Evolutionary conservation across 2,113 vertebrate genomes (phyloP), one percentile per base, ranked within the genome.

Genomic region (Leuciscus idus): DNA sequence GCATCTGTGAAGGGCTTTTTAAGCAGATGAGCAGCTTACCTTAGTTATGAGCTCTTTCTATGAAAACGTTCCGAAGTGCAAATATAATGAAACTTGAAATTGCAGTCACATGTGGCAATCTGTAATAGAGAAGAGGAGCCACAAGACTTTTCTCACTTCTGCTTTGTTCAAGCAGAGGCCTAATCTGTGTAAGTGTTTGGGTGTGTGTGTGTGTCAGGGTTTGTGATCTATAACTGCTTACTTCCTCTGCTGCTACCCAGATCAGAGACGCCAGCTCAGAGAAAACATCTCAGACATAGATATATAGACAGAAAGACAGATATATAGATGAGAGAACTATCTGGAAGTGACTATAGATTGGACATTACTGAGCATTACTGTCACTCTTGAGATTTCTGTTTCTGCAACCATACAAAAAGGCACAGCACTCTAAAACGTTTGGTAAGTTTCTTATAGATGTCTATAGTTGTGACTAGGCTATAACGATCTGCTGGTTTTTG

Each of bases 131-230:
- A 62, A 70, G 6, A 70, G 33, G 33, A 55, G n/a, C 52, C 30
- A 85, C 33, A 66, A 28, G 17, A 62, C 28, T 7, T 61, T 66
- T 85, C 68, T 84, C 84, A 87, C 74, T 89, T 89, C 88, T 87
- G 86, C 73, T 87, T 89, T 87, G 57, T 57, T 84, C 2, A 48
- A 26, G 36, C 48, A 17, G 9, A 28, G n/a, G 61, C 52, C 26
- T 52, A 52, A 66, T 23, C 2, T 79, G 55, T 43, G 39, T 82
- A 52, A 52, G 70, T 85, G 30, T 83, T 55, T 43, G 68, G 81
- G 80, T 28, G 36, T 50, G 61, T 21, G 61, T 21, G 66, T 66
- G 83, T 70, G 84, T 70, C 12, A 72, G 76, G 46, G 66, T 62
- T 79, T 57, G 72, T 76, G 30, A 77, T 76, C 19, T 83, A 43